These are phyloP conservation scores for Achroia grisella DNA, from an alignment of 1,140 invertebrate species.

Conservation along the genomic window DNA sequence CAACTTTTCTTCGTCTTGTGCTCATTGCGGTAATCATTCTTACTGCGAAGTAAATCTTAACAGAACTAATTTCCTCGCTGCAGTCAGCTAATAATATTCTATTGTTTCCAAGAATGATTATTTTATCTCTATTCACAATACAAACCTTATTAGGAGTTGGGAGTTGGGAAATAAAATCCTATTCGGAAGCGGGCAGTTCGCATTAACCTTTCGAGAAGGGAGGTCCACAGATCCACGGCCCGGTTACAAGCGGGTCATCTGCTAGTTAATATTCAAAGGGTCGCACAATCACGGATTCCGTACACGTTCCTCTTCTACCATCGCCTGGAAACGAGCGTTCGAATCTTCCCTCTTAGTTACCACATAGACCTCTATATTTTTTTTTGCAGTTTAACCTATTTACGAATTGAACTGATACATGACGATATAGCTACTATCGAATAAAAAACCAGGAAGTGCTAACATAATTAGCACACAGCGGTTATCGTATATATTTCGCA, in stretches of 20 bases:
- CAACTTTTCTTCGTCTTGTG: constrained; percentile 20
- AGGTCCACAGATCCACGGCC: constrained; percentile 34
- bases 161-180: constrained; percentile 4
- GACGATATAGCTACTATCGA: too few relatives aligned
- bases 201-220: constrained; percentile 42
- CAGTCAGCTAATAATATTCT: background rate
- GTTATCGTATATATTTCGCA: too few relatives aligned
- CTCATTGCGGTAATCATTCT: constrained; percentile 6
- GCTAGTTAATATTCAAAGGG: constrained; percentile 65
- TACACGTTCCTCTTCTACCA: constrained; percentile 42
- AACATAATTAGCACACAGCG: too few relatives aligned
- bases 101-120: background rate
- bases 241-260: constrained; percentile 48
- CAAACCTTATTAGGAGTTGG: background rate
- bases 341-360: constrained; percentile 38
- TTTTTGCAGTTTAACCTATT: background rate
- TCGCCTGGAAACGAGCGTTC: constrained; percentile 32
- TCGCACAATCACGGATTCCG: constrained; percentile 56
- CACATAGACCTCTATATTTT: constrained; percentile 24
- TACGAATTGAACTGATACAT: background rate
- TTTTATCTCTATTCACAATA: background rate
- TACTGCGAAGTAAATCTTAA: background rate
- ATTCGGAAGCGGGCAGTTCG: constrained; percentile 18
- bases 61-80: constrained; percentile 1
- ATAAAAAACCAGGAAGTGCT: too few relatives aligned